phyloP scores from a whole-genome alignment of 2,888 invertebrate genomes.

The Cephus runcator region DNA sequence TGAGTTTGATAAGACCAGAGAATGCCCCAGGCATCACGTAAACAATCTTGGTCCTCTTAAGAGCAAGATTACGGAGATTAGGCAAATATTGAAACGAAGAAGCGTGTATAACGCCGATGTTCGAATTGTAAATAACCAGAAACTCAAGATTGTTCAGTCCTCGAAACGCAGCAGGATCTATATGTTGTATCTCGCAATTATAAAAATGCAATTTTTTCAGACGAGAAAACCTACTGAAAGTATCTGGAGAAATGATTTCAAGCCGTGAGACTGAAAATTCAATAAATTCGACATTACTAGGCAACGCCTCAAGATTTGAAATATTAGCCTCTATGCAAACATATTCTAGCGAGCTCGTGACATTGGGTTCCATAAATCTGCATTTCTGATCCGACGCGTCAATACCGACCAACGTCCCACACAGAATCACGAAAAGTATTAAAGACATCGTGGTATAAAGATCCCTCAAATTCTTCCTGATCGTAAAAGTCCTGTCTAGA shows the following conservation, averaged over 20 bases:
- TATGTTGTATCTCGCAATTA: constrained; percentile 43
- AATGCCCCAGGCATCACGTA: constrained; percentile 48
- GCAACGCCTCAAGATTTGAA: constrained; percentile 39
- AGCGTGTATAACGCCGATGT: constrained; percentile 32
- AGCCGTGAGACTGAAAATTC: constrained; percentile 51
- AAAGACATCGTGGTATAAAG: neutral
- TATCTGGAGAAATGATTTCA: constrained; percentile 35
- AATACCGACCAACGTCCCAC: neutral
- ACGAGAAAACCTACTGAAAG: constrained; percentile 39
- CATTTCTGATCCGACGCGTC: constrained; percentile 37
- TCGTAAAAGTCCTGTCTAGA: neutral
- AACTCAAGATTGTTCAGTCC: constrained; percentile 44
- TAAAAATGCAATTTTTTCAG: constrained; percentile 46
- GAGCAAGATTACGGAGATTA: constrained; percentile 35
- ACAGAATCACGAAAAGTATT: neutral
- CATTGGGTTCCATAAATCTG: constrained; percentile 34
- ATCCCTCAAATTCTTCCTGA: neutral
- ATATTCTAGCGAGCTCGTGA: constrained; percentile 45
- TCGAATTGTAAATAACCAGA: constrained; percentile 45
- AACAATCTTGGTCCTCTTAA: constrained; percentile 37
- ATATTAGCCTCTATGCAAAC: constrained; percentile 45
- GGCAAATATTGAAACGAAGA: constrained; percentile 37
- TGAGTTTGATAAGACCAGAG: constrained; percentile 30
- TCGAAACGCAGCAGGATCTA: constrained; percentile 41
- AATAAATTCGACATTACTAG: constrained; percentile 48